Base-by-base conservation (phyloP, 2,113 vertebrate genomes). In the Limanda limanda region DNA sequence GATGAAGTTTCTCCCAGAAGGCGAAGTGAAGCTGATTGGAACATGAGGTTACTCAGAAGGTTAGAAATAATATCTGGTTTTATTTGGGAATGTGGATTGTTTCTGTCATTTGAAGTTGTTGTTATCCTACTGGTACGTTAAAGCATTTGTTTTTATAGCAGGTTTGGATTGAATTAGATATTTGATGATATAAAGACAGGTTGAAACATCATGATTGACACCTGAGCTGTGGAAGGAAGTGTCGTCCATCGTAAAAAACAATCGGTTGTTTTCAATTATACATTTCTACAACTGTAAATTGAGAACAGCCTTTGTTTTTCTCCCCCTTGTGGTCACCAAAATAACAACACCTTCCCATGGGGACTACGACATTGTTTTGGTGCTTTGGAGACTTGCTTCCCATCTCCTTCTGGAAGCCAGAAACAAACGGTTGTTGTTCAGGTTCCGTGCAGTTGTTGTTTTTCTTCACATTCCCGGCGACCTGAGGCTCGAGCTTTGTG, bases 1-100 rank as follows among this genome's bases (percentile, higher is more conserved):
- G 31, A 31, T 31, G 52, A 42, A 79, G 77, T 63, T 23, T 71
- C 51, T 75, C 45, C 59, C 42, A 55, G 35, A 74, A 48, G 51
- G 18, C 18, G 57, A 57, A 45, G n/a, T 8, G 74, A 58, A 13
- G 25, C 56, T 68, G 62, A 78, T 81, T 86, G 68, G 21, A 76
- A 21, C 60, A 48, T 21, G 18, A 54, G 51, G 18, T 54, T 18
- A 15, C 47, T 48, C 47, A 13, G 40, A 12, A 42, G 40, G 12
- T 42, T 51, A 6, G 3, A 48, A 48, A 48, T 4, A 18, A 48
- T 48, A 48, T 48, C 40, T 13, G 40, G 3, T 13, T 42, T 42
- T 37, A 37, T 37, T 0, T 10, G 9, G 35, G 35, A 37, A 37
- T 10, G 35, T 37, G 35, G 31, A 31, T 7, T 31, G 27, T 31